Base-by-base conservation (phyloP, 1,140 invertebrate genomes). In the Drosophila nebulosa region DNA sequence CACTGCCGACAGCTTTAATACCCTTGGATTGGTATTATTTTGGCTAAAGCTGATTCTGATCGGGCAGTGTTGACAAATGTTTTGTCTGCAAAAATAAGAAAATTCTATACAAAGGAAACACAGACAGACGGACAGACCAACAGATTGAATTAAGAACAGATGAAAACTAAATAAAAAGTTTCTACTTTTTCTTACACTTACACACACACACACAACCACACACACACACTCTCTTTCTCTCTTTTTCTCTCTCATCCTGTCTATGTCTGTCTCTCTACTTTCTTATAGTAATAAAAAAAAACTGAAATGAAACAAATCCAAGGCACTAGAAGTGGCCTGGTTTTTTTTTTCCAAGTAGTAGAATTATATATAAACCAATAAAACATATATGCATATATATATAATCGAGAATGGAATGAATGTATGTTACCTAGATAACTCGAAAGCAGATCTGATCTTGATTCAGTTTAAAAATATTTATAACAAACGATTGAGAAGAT, bases 311-410 rank as follows among this genome's bases (percentile, higher is more conserved):
- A n/a, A n/a, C n/a, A 68, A 50, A 79, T 39, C 30, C 67, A 74
- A 55, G 69, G 69, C 74, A 81, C 81, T 86, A 66, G 74, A 85
- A 85, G 80, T 85, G 67, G 67, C 74, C 52, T 74, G 62, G 61
- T 55, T 52, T 78, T 78, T 75, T 74, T 64, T 78, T 71, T 71
- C 61, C 74, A 81, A 74, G 70, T 86, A 86, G 83, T 67, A 70
- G 30, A 86, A 86, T 86, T 86, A 77, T 67, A 62, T 65, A 32
- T 32, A 12, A 12, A 32, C 12, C 3, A 9, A 12, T 32, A 32
- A 32, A 3, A 3, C 1, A 32, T 32, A 32, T 32, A 32, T 46
- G n/a, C 3, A 18, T 46, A 46, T 46, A 21, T 46, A 18, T 21
- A 5, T 46, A 46, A 46, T 46, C 39, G 39, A 46, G 16, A 46